Base-by-base conservation (phyloP, 2,888 invertebrate genomes). In the Aphodius sticticus region DNA sequence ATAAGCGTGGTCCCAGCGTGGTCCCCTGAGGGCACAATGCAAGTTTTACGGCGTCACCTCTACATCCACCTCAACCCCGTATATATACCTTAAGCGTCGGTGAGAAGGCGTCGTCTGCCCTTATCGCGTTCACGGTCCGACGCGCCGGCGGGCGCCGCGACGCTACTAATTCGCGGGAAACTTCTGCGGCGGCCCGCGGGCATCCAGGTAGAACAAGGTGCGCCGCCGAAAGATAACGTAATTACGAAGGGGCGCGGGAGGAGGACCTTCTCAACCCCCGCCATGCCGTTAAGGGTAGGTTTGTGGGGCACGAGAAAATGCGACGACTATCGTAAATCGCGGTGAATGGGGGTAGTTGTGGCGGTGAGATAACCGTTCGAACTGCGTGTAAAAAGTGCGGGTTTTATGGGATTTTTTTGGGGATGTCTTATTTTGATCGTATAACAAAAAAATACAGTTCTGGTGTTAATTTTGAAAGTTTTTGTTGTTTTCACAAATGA, bases 121-220 rank as follows among this genome's bases (percentile, higher is more conserved):
- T 53, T 53, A 53, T 53, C 53, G 53, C 53, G 53, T 53, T 53
- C 53, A 53, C 53, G 53, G 53, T 53, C 53, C 53, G 53, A 53
- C 53, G 53, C 53, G 53, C 12, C 53, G 53, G 26, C 26, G 26
- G 26, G 2, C 53, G 53, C 1, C 53, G 53, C 53, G 26, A 26
- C 26, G 26, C 53, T 12, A 5, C 53, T 53, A 53, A 53, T 53
- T 53, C 53, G 53, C 53, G 53, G 53, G 9, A 5, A 53, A 53
- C 53, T 53, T 53, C 53, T 53, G 53, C 53, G 53, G 53, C 53
- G 53, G 53, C 53, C 53, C 53, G 53, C 53, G 53, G 53, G 53
- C 53, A 53, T 0, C 53, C 53, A 53, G 53, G 53, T 53, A 53
- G 53, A 53, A 53, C 53, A 53, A 53, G 53, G 53, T 53, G 53